Percentiles rank a stretch among this genome's conserved stretches.
Conservation (phyloP, 2,113 vertebrate species). For the Solenodon paradoxus region DNA sequence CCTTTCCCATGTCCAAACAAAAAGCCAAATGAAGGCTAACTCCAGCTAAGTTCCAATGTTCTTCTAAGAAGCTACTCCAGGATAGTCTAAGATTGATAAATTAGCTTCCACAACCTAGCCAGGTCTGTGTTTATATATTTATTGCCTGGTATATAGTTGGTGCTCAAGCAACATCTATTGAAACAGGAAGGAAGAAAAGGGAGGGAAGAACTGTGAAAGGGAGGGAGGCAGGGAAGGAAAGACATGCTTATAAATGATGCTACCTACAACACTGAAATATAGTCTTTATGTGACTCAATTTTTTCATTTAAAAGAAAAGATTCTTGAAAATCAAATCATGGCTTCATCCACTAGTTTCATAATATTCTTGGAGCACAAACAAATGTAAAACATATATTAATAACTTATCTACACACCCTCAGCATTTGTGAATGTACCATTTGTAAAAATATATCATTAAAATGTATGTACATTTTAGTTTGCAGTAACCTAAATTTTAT, state of each 20-base stretch:
- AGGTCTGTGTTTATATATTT: not conserved
- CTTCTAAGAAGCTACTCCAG: not conserved
- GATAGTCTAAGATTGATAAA: not conserved
- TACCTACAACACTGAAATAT: not conserved
- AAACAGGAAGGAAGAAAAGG: not conserved
- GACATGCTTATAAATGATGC: not conserved
- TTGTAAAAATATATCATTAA: not conserved
- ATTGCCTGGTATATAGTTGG: not conserved
- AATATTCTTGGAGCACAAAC: not conserved
- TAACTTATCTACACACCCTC: not conserved
- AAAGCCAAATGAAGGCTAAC: not conserved
- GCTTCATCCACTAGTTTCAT: not conserved
- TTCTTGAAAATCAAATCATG: slow-evolving; percentile 8
- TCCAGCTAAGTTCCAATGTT: not conserved
- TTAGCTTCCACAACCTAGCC: not conserved
- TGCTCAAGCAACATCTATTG: not conserved
- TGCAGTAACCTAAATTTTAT: not conserved
- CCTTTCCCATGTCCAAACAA: not conserved
- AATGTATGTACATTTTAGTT: not conserved
- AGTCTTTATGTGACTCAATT: not conserved
- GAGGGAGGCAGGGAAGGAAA: not conserved
- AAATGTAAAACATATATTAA: slow-evolving; percentile 15
- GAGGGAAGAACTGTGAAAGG: not conserved
- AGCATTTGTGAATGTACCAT: not conserved
- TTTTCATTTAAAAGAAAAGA: not conserved